Percentiles rank a stretch among this genome's conserved stretches.
Evolutionary conservation across 1,140 invertebrate genomes (phyloP).

Genomic region (Papilio xuthus): DNA sequence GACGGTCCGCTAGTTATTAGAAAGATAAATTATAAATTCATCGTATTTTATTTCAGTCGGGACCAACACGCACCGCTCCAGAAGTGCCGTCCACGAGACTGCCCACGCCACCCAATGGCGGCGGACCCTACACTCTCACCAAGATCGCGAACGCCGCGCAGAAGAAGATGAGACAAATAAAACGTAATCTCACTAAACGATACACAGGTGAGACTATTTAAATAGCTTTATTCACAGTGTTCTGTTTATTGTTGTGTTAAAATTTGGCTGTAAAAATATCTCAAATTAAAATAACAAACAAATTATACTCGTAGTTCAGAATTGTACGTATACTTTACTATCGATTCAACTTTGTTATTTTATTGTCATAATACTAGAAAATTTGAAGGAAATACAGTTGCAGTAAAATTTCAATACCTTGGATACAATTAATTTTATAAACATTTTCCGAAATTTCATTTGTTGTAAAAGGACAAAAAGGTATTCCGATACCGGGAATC

Average conservation of each 20-base stretch:
- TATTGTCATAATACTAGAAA: too few species aligned
- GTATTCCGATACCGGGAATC: slow-evolving; percentile 70
- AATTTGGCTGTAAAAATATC: too few species aligned
- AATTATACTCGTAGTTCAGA: too few species aligned
- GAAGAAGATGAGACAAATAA: slow-evolving; percentile 77
- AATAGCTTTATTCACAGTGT: too few species aligned
- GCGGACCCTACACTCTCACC: slow-evolving; percentile 82
- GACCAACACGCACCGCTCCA: slow-evolving; percentile 57
- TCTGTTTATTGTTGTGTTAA: too few species aligned
- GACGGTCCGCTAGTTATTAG: too few species aligned
- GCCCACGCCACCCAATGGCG: slow-evolving; percentile 81
- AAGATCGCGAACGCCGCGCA: slow-evolving; percentile 83
- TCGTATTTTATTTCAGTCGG: slow-evolving; percentile 54
- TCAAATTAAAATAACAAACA: too few species aligned
- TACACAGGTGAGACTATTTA: slow-evolving; percentile 61
- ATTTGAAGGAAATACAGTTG: too few species aligned
- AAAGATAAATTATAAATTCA: background rate
- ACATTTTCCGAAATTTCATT: slow-evolving; percentile 32
- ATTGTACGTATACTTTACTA: too few species aligned
- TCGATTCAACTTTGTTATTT: too few species aligned
- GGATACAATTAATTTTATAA: too few species aligned
- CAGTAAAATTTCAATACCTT: too few species aligned
- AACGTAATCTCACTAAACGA: slow-evolving; percentile 80
- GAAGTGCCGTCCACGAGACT: slow-evolving; percentile 81
- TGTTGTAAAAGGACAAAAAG: slow-evolving; percentile 45